Base-by-base conservation (phyloP, 2,888 invertebrate species). In the Unio pictorum region DNA sequence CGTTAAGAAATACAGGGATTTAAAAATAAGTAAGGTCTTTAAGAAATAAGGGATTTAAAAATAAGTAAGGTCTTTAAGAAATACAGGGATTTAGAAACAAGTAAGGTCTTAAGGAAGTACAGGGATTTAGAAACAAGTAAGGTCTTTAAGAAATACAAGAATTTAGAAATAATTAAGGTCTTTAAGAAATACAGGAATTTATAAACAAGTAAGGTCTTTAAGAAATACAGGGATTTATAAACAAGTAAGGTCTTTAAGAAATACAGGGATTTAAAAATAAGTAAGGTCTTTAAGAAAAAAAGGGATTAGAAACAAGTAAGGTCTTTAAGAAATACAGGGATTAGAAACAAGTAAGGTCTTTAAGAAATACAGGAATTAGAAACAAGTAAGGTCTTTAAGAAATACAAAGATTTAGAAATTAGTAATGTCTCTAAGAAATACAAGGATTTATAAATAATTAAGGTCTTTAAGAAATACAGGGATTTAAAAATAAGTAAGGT, bases 71-170 rank as follows among this genome's bases (percentile, higher is more conserved):
- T 28, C 28, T 28, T 28, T 4, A 28, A 28, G 28, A 28, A 28
- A 3, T 28, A 28, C 28, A 28, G 28, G 28, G 28, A 28, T 28
- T 28, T 28, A 28, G 2, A 28, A 28, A 4, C 28, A 28, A 34
- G 34, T 0, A 95, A 97, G 89, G 93, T 94, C 18, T 18, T 66
- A 5, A 23, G 6, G n/a, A 20, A 64, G 55, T 23, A 7, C 5
- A 34, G 34, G 8, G n/a, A 34, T n/a, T 54, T 23, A 1, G 11
- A 7, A 64, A 55, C 8, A n/a, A 45, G 26, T 67, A 28, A 28
- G 28, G 28, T 28, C 28, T 28, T 28, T 3, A 93, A 28, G 96
- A 98, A 86, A 95, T 98, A 82, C 95, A 95, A 87, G 93, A 94
- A 62, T 89, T 88, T 78, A 84, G 3, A 28, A 28, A 4, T 0